Percentiles rank a stretch among this genome's conserved stretches.
phyloP scores from a whole-genome alignment of 2,797 vertebrate genomes.

The Neosilurus mollespiculum region DNA sequence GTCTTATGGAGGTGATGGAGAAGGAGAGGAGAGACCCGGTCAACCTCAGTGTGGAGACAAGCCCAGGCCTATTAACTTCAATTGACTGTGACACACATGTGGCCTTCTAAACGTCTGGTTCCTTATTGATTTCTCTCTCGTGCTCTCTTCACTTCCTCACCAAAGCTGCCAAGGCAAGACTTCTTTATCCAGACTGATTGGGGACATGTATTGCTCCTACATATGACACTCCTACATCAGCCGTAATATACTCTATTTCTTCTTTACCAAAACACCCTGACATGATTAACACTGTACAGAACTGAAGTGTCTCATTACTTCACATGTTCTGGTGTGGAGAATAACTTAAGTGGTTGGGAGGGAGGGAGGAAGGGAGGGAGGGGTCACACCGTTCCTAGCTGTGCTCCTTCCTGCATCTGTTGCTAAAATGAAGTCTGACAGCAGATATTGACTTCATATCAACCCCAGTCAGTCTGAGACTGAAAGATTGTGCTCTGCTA shows the following conservation, averaged over 20 bases:
- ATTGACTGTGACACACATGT: conserved; percentile 99
- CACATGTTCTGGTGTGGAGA: not conserved
- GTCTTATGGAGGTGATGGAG: conserved; percentile 66
- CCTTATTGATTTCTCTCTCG: conserved; percentile 96
- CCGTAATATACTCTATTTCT: conserved; percentile 54
- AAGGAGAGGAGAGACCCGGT: conserved; percentile 71
- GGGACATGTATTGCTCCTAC: conserved; percentile 84
- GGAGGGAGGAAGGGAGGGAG: conserved; percentile 4
- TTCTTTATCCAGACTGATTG: conserved; percentile 98
- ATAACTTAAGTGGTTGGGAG: conserved; percentile 63
- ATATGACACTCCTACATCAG: conserved; percentile 62
- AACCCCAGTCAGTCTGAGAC: conserved; percentile 76
- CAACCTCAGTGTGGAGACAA: conserved; percentile 85
- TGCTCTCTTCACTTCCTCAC: conserved; percentile 94
- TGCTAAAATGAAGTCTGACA: conserved; percentile 79
- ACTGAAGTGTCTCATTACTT: not conserved
- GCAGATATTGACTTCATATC: conserved; percentile 82
- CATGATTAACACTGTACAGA: not conserved
- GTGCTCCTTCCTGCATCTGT: conserved; percentile 59
- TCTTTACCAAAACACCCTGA: not conserved
- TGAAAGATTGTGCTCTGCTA: conserved; percentile 89
- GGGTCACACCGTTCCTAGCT: conserved; percentile 59
- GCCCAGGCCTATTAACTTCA: conserved; percentile 96
- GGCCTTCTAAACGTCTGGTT: conserved; percentile 96
- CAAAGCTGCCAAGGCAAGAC: conserved; percentile 85